Evolutionary conservation across 2,888 invertebrate genomes (phyloP).

Genomic region (Mayetiola destructor): DNA sequence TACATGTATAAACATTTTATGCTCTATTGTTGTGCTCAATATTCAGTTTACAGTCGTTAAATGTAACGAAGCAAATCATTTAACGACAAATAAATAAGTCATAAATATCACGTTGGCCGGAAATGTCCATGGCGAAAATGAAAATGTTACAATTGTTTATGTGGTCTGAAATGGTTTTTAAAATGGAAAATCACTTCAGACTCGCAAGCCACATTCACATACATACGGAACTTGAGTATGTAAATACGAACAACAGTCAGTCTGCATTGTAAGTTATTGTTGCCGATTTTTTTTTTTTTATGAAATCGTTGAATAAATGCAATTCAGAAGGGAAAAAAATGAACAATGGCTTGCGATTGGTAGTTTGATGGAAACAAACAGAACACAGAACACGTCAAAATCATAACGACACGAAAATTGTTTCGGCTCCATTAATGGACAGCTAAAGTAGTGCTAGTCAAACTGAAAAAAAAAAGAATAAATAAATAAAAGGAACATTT

Average conservation of each 20-base stretch:
- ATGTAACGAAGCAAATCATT: too few relatives aligned
- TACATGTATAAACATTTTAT: too few relatives aligned
- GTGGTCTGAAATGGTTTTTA: too few relatives aligned
- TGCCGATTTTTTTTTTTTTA: too few relatives aligned
- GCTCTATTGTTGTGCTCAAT: too few relatives aligned
- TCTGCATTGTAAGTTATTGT: too few relatives aligned
- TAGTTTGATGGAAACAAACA: too few relatives aligned
- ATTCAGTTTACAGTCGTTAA: too few relatives aligned
- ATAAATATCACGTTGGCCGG: not conserved
- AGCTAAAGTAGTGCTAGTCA: not conserved
- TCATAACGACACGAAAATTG: constrained; percentile 4
- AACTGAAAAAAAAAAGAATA: not conserved
- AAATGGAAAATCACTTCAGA: not conserved
- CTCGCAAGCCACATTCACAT: too few relatives aligned
- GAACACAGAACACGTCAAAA: not conserved
- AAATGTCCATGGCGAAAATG: not conserved
- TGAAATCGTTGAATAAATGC: not conserved
- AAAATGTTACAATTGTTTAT: not conserved
- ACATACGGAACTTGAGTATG: not conserved
- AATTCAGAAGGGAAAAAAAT: too few relatives aligned
- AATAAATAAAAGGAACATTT: too few relatives aligned
- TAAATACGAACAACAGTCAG: constrained; percentile 2
- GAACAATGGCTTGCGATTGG: too few relatives aligned
- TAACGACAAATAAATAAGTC: constrained; percentile 8
- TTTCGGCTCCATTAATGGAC: constrained; percentile 4